Conservation (phyloP, 1,140 invertebrate species). For the Tetragonula clypearis region DNA sequence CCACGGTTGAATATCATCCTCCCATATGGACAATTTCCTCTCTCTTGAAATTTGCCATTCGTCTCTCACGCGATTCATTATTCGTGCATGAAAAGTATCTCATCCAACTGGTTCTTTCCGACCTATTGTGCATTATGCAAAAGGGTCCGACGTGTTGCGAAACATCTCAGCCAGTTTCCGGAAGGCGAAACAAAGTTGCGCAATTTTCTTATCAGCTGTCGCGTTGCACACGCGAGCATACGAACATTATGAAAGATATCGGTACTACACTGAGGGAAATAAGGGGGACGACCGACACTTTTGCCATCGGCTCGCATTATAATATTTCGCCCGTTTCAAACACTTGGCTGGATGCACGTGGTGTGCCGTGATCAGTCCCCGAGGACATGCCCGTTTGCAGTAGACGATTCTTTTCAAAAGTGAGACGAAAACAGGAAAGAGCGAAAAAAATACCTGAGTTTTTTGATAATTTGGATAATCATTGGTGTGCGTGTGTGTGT, state of each 20-base stretch:
- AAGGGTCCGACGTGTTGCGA: too few relatives aligned
- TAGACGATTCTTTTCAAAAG: too few relatives aligned
- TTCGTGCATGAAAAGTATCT: background rate
- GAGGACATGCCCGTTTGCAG: background rate
- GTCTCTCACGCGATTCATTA: slow-evolving; percentile 23
- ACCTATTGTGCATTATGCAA: background rate
- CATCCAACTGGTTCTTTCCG: slow-evolving; percentile 3
- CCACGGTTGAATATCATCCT: background rate
- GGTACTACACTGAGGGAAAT: background rate
- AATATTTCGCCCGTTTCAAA: slow-evolving; percentile 37
- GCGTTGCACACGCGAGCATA: slow-evolving; percentile 23
- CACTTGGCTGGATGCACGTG: slow-evolving; percentile 14
- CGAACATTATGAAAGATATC: slow-evolving; percentile 9
- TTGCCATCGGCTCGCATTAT: slow-evolving; percentile 26
- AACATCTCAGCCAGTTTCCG: slow-evolving; percentile 35
- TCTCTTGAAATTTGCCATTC: background rate
- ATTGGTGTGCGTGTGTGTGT: too few relatives aligned
- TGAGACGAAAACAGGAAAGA: too few relatives aligned
- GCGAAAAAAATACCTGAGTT: too few relatives aligned
- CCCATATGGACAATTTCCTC: background rate
- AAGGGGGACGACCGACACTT: background rate
- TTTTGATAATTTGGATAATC: too few relatives aligned
- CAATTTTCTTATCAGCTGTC: slow-evolving; percentile 41
- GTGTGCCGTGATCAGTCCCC: slow-evolving; percentile 11
- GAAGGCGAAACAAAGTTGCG: slow-evolving; percentile 30